These are phyloP conservation scores for Acanthoscelides obtectus DNA, from an alignment of 2,888 invertebrate genomes.

Conservation along the genomic window DNA sequence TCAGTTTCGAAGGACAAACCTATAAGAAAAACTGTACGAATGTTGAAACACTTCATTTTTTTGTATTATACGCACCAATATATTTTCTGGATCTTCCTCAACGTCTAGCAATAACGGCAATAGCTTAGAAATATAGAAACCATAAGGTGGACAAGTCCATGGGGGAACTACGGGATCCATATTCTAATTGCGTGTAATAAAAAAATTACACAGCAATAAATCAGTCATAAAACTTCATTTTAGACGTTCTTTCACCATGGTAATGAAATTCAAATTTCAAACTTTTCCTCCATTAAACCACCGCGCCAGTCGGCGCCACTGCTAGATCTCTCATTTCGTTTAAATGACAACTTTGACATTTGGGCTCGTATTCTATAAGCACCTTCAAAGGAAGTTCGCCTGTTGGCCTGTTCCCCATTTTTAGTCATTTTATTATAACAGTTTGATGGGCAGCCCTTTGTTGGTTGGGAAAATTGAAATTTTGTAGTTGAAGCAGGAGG, in stretches of 20 bases:
- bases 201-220: not conserved
- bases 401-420: too few species aligned
- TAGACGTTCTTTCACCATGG: not conserved
- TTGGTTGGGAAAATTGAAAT: too few species aligned
- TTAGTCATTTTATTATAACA: too few species aligned
- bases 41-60: not conserved
- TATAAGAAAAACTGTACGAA: constrained; percentile 17
- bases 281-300: not conserved
- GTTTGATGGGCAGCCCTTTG: too few species aligned
- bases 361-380: too few species aligned
- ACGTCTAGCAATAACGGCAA: constrained; percentile 26
- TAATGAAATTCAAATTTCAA: not conserved
- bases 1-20: constrained; percentile 40
- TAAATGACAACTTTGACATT: too few species aligned
- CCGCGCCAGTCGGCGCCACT: too few species aligned
- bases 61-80: constrained; percentile 14
- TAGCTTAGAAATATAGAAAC: constrained; percentile 18
- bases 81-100: constrained; percentile 11
- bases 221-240: not conserved
- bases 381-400: too few species aligned
- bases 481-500: too few species aligned
- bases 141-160: not conserved
- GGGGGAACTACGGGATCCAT: not conserved
- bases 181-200: not conserved
- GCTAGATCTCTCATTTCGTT: too few species aligned